phyloP scores from a whole-genome alignment of 2,113 vertebrate species.

The Calyptommatus sinebrachiatus region DNA sequence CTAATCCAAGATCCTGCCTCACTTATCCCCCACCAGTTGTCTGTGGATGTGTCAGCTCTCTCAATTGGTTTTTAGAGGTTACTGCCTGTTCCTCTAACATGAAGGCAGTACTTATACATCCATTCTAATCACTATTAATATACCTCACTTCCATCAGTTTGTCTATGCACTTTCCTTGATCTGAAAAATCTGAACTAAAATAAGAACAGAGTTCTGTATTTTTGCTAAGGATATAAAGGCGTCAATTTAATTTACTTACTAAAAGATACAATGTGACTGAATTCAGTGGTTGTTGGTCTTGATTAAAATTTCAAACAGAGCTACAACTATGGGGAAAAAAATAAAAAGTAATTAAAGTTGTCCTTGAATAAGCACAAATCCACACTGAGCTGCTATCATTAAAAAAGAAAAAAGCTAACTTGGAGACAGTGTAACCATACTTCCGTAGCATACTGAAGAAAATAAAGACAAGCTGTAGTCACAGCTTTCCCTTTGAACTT shows the following conservation, averaged over 20 bases:
- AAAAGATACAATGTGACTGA: background rate
- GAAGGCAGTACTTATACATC: too few species aligned
- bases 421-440: background rate
- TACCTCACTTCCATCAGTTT: too few species aligned
- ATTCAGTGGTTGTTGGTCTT: background rate
- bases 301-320: background rate
- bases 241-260: background rate
- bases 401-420: background rate
- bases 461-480: background rate
- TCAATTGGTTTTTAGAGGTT: background rate
- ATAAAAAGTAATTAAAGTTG: background rate
- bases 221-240: slow-evolving; percentile 6
- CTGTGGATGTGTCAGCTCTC: too few species aligned
- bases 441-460: background rate
- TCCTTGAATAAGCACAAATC: background rate
- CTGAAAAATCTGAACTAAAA: slow-evolving; percentile 19
- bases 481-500: slow-evolving; percentile 4
- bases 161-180: background rate
- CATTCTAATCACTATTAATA: too few species aligned
- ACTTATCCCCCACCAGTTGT: too few species aligned
- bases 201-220: background rate
- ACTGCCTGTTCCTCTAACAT: too few species aligned
- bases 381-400: background rate
- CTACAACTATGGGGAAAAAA: background rate
- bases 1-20: too few species aligned